These are phyloP conservation scores for Triplophysa dalaica DNA, from an alignment of 2,113 vertebrate species.

Conservation along the genomic window DNA sequence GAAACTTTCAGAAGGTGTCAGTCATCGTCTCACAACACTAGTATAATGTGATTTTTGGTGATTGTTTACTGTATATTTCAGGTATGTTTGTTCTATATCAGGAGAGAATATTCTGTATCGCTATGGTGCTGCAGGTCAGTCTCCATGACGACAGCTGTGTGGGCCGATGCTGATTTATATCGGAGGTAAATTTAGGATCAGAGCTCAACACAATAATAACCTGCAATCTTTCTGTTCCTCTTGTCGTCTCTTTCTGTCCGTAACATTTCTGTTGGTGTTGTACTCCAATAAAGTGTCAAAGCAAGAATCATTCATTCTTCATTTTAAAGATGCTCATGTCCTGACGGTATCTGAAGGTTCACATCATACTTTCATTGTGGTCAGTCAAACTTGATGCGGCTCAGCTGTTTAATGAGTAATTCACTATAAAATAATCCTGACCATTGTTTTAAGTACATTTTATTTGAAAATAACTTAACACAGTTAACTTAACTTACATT, in stretches of 20 bases:
- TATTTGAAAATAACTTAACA: too few species aligned
- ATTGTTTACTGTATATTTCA: constrained; percentile 1
- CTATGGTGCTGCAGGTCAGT: constrained; percentile 4
- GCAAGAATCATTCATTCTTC: neutral
- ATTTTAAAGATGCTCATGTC: neutral
- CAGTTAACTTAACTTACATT: too few species aligned
- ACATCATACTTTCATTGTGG: constrained; percentile 16
- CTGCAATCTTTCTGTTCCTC: neutral
- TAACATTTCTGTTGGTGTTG: too few species aligned
- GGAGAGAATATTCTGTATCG: constrained; percentile 9
- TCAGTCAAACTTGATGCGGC: neutral
- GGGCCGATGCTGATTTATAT: constrained; percentile 35
- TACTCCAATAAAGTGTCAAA: too few species aligned
- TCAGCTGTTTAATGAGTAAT: too few species aligned
- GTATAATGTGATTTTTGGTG: neutral
- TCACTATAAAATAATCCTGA: neutral
- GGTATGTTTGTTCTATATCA: constrained; percentile 27
- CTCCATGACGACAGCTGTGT: constrained; percentile 41
- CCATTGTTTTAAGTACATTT: too few species aligned
- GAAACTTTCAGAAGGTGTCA: neutral
- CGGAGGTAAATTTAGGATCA: constrained; percentile 31
- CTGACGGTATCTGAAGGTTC: neutral
- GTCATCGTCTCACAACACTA: neutral
- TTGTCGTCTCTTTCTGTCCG: neutral
- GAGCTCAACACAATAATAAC: constrained; percentile 10